A percentile compares a stretch with the other conserved stretches of the same genome.
These are phyloP conservation scores for Sinonovacula constricta DNA, from an alignment of 1,140 invertebrate genomes.

Conservation along the genomic window DNA sequence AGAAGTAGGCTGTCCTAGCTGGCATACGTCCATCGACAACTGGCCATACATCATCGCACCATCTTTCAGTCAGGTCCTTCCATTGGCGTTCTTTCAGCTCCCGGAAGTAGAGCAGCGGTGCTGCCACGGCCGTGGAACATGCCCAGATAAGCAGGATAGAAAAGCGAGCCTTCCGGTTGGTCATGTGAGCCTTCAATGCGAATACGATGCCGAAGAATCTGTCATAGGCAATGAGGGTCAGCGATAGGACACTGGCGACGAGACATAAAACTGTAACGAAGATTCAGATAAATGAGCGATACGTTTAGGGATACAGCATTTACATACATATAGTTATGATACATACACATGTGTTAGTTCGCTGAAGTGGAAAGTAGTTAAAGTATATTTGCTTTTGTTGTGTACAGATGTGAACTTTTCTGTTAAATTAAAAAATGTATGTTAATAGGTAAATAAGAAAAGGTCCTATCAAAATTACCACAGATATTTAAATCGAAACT, in stretches of 20 bases:
- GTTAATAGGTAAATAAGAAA: too few relatives aligned
- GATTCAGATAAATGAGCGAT: too few relatives aligned
- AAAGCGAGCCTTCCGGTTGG: constrained; percentile 65
- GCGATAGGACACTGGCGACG: constrained; percentile 79
- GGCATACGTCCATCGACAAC: constrained; percentile 52
- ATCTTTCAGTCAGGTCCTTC: constrained; percentile 72
- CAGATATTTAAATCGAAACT: too few relatives aligned
- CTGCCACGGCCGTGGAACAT: constrained; percentile 72
- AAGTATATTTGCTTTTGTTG: too few relatives aligned
- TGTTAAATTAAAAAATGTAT: too few relatives aligned
- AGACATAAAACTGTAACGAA: constrained; percentile 77
- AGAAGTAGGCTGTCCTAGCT: constrained; percentile 75
- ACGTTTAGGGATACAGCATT: too few relatives aligned
- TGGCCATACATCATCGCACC: constrained; percentile 74
- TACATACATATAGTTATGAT: too few relatives aligned
- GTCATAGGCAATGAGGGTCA: constrained; percentile 80
- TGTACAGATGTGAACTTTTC: too few relatives aligned
- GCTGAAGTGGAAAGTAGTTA: too few relatives aligned
- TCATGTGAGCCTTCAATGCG: constrained; percentile 73
- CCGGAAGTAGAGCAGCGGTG: constrained; percentile 74
- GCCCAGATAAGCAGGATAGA: constrained; percentile 79
- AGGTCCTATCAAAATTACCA: too few relatives aligned
- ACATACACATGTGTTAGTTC: too few relatives aligned
- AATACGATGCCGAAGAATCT: constrained; percentile 77
- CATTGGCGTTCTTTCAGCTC: constrained; percentile 64